These are phyloP conservation scores for Caenorhabditis angaria DNA, from an alignment of 2,888 invertebrate species.

Conservation along the genomic window DNA sequence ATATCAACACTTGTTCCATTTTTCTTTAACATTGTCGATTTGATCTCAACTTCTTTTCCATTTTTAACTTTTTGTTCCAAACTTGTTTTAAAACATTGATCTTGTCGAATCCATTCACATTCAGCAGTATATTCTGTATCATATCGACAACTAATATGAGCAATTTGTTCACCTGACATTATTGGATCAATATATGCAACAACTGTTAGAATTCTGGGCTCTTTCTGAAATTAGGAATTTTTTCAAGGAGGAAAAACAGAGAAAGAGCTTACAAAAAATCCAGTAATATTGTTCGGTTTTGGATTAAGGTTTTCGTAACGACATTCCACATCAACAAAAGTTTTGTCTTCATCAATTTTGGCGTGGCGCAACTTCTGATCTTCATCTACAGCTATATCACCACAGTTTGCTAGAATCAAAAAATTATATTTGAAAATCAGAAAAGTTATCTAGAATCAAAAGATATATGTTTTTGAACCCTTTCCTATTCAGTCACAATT, in stretches of 20 bases:
- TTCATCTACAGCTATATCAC: slow-evolving; percentile 57
- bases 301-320: slow-evolving; percentile 53
- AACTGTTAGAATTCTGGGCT: slow-evolving; percentile 56
- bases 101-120: slow-evolving; percentile 58
- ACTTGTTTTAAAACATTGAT: slow-evolving; percentile 54
- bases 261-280: slow-evolving; percentile 47
- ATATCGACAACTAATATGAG: slow-evolving; percentile 59
- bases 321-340: slow-evolving; percentile 62
- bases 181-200: slow-evolving; percentile 58
- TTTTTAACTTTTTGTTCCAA: slow-evolving; percentile 35
- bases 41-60: slow-evolving; percentile 30
- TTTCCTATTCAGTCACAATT: not conserved
- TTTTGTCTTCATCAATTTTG: slow-evolving; percentile 56
- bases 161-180: slow-evolving; percentile 55
- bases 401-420: slow-evolving; percentile 51
- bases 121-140: slow-evolving; percentile 35
- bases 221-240: slow-evolving; percentile 43
- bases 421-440: not conserved
- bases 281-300: slow-evolving; percentile 34
- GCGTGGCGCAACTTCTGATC: slow-evolving; percentile 61
- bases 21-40: slow-evolving; percentile 39
- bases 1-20: slow-evolving; percentile 38
- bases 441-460: not conserved
- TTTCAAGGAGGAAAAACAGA: too few species aligned
- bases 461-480: not conserved